These are phyloP conservation scores for Alethe diademata DNA, from an alignment of 2,113 vertebrate species.

Conservation along the genomic window DNA sequence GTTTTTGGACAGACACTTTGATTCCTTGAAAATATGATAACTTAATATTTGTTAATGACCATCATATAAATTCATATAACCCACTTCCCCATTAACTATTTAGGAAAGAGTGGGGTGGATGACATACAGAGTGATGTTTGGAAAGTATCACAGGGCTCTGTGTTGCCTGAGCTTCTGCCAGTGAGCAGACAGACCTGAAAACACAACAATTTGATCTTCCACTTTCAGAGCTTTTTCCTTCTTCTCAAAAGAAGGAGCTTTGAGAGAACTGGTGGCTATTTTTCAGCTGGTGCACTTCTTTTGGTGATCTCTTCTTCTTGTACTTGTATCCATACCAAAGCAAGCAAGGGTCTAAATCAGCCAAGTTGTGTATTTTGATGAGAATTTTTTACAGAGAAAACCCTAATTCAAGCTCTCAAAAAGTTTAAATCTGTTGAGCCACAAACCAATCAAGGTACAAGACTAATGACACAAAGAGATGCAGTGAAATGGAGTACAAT, in stretches of 20 bases:
- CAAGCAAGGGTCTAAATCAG: not conserved
- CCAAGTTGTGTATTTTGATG: not conserved
- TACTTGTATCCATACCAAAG: not conserved
- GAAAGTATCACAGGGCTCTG: not conserved
- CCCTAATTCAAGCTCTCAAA: rapidly evolving
- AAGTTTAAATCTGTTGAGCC: not conserved
- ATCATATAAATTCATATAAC: not conserved
- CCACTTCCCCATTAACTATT: not conserved
- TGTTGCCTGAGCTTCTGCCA: not conserved
- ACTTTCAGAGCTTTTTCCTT: not conserved
- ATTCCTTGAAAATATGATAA: not conserved
- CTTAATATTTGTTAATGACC: not conserved
- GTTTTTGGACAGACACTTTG: not conserved
- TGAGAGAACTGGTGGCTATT: not conserved
- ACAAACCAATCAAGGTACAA: not conserved
- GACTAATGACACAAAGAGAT: not conserved
- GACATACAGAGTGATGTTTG: not conserved
- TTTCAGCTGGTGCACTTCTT: not conserved
- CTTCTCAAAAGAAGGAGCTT: not conserved
- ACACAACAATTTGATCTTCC: not conserved
- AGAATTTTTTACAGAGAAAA: not conserved
- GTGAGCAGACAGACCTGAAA: not conserved
- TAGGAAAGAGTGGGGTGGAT: not conserved
- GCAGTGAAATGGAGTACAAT: not conserved
- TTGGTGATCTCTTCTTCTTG: not conserved